Conservation (phyloP, 2,797 vertebrate genomes). For the Enteromius anoplus region DNA sequence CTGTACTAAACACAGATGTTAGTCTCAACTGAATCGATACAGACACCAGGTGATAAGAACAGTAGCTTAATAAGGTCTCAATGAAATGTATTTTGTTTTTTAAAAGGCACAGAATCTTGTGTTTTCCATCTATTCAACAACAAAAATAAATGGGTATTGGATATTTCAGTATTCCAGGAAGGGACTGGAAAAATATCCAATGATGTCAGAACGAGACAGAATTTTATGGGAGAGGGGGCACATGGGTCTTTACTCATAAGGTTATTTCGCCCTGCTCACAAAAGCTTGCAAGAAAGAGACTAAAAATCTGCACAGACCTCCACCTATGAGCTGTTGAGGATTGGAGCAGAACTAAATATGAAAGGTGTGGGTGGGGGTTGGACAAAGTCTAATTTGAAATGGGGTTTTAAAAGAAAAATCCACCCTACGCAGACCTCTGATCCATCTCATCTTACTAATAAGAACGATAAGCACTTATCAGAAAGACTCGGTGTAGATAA, state of each 20-base stretch:
- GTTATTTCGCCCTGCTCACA: too few species aligned
- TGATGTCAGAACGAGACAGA: not conserved
- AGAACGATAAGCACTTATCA: not conserved
- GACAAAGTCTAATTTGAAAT: conserved; percentile 1
- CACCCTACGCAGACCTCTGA: not conserved
- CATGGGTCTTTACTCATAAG: not conserved
- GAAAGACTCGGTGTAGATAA: not conserved
- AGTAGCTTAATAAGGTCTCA: too few species aligned
- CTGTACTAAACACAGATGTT: too few species aligned
- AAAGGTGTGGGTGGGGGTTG: not conserved
- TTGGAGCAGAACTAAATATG: not conserved
- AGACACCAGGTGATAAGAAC: too few species aligned
- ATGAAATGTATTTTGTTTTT: not conserved
- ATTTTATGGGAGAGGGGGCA: not conserved
- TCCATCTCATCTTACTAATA: not conserved
- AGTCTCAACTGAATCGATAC: too few species aligned
- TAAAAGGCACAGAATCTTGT: not conserved
- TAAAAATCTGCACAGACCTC: not conserved
- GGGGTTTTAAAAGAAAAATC: not conserved
- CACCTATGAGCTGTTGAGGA: not conserved
- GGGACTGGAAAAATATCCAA: not conserved
- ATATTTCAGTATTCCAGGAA: not conserved
- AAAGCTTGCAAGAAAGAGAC: not conserved
- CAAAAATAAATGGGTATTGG: not conserved
- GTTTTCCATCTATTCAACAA: not conserved